phyloP scores from a whole-genome alignment of 1,140 invertebrate species.

The Drosophila mauritiana region DNA sequence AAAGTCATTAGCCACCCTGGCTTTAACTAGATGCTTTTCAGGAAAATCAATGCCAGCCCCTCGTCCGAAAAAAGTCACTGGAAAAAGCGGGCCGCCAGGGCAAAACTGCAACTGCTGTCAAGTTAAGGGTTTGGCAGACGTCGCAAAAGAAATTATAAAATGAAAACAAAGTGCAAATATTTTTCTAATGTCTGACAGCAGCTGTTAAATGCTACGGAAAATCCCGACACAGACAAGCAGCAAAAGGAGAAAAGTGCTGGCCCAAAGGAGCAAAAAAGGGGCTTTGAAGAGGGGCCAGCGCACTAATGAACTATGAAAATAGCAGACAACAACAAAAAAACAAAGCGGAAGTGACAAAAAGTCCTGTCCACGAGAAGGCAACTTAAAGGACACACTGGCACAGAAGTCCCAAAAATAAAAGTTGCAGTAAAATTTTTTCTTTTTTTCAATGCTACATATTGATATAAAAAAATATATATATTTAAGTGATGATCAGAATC shows the following conservation, averaged over 20 bases:
- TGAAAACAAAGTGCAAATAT: conserved; percentile 70
- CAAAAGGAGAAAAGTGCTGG: conserved; percentile 17
- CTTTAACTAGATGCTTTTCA: conserved; percentile 55
- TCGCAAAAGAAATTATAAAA: conserved; percentile 60
- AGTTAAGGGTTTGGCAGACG: conserved; percentile 48
- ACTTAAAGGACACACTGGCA: conserved; percentile 24
- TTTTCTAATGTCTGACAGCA: conserved; percentile 73
- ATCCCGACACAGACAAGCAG: conserved; percentile 15
- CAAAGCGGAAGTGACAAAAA: conserved; percentile 24
- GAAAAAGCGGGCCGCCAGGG: not conserved
- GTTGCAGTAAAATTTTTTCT: too few species aligned
- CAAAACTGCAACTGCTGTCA: conserved; percentile 45
- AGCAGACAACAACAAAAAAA: conserved; percentile 56
- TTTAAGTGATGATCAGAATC: too few species aligned
- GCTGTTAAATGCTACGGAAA: conserved; percentile 55
- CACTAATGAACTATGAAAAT: conserved; percentile 76
- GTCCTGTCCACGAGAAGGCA: conserved; percentile 14
- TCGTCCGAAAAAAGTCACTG: not conserved
- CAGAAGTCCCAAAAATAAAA: too few species aligned
- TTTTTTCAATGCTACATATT: too few species aligned
- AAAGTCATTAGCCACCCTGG: conserved; percentile 71
- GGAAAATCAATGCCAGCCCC: conserved; percentile 55
- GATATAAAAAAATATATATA: too few species aligned
- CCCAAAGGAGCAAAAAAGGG: conserved; percentile 6
- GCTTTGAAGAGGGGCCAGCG: conserved; percentile 2